Percentiles rank a stretch among this genome's conserved stretches.
Evolutionary conservation across 2,113 vertebrate species (phyloP).

Genomic region (Engystomops pustulosus): DNA sequence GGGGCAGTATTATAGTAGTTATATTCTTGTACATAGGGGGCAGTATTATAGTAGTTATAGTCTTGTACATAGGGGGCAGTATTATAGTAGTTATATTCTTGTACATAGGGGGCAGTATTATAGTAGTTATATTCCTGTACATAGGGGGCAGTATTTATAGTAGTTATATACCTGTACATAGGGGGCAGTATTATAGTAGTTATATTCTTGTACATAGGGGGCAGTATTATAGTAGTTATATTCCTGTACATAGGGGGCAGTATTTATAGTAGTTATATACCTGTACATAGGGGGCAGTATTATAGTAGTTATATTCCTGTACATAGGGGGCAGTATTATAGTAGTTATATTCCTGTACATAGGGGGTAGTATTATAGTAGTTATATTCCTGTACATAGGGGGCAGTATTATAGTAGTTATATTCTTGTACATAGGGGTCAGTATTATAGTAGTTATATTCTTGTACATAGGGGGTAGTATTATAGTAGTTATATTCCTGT

Average conservation of each 20-base stretch:
- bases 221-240: conserved; percentile 17
- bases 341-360: conserved; percentile 5
- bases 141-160: too few species aligned
- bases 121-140: too few species aligned
- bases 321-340: neutral
- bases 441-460: conserved; percentile 21
- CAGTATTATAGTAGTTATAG: too few species aligned
- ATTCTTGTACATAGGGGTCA: neutral
- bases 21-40: too few species aligned
- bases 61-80: too few species aligned
- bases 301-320: conserved; percentile 8
- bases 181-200: conserved; percentile 1
- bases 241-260: neutral
- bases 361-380: conserved; percentile 6
- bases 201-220: neutral
- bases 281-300: neutral
- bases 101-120: too few species aligned
- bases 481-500: conserved; percentile 13
- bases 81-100: too few species aligned
- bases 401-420: conserved; percentile 12
- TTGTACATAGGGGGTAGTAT: conserved; percentile 3
- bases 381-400: neutral
- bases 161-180: too few species aligned
- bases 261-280: conserved; percentile 8
- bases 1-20: too few species aligned